Evolutionary conservation across 2,113 vertebrate species (phyloP).

Genomic region (Centrocercus urophasianus): DNA sequence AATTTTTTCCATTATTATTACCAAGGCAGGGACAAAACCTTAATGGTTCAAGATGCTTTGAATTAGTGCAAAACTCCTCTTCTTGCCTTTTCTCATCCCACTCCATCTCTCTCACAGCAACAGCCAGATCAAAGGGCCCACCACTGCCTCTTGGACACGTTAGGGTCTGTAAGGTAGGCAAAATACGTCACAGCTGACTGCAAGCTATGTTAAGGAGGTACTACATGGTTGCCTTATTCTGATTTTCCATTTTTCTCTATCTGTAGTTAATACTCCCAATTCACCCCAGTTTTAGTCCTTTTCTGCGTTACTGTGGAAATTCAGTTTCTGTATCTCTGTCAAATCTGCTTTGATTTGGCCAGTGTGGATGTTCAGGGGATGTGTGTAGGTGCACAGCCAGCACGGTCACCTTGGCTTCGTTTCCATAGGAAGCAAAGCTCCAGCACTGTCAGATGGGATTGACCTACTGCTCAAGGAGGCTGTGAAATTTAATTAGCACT

Average conservation of each 20-base stretch:
- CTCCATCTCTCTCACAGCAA: background rate
- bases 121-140: background rate
- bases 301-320: background rate
- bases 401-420: background rate
- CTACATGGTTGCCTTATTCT: background rate
- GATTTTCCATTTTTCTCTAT: background rate
- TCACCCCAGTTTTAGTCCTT: background rate
- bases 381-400: background rate
- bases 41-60: background rate
- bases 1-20: background rate
- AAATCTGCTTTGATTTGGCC: background rate
- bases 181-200: background rate
- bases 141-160: background rate
- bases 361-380: accelerated
- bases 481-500: slow-evolving; percentile 25
- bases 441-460: accelerated
- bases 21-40: background rate
- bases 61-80: background rate
- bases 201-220: background rate
- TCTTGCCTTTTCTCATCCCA: background rate
- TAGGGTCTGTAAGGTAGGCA: background rate
- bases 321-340: background rate
- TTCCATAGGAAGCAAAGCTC: background rate
- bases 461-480: background rate
- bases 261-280: background rate